Base-by-base conservation (phyloP, 2,797 vertebrate genomes). In the Artibeus jamaicensis region DNA sequence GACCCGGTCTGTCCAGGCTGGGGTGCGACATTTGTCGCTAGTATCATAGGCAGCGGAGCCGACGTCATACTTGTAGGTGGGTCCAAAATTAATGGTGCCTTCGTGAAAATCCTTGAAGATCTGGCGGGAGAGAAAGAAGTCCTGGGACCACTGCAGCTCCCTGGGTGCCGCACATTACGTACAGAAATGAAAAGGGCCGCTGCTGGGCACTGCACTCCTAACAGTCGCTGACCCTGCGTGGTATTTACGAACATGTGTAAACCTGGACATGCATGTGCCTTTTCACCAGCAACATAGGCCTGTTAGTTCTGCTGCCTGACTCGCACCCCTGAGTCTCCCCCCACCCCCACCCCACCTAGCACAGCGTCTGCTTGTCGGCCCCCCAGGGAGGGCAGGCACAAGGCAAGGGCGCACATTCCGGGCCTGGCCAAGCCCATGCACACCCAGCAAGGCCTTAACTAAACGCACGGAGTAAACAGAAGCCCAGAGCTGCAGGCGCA, bases 101-200 rank as follows among this genome's bases (percentile, higher is more conserved):
- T 99, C 99, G 14, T 99, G 98, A 73, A 99, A 99, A 87, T 99
- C 98, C 95, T 98, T 98, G 97, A 99, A 99, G 97, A 99, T 98
- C 99, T 99, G 91, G 76, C 12, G 39, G 93, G 94, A 97, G 42
- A 95, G 91, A 97, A 53, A 87, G 14, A 39, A 95, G 50, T 16
- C 86, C 39, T 89, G 46, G 73, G 46, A 21, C 37, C 50, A 21
- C 34, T 24, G 67, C 32, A 78, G 39, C 73, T 85, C 79, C 5
- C 34, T 70, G 3, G 46, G 9, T 39, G 9, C 37, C 0, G 9
- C n/a, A 11, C 0, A 0, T 53, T 1, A 2, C 1, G 44, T 4
- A 16, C 39, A 39, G 39, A 88, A 29, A 50, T 0, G 3, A 55
- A 11, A 8, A 32, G 70, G 22, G 57, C 14, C 4, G 12, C 53